These are phyloP conservation scores for Pangasius macronema DNA, from an alignment of 2,797 vertebrate genomes.

Conservation along the genomic window DNA sequence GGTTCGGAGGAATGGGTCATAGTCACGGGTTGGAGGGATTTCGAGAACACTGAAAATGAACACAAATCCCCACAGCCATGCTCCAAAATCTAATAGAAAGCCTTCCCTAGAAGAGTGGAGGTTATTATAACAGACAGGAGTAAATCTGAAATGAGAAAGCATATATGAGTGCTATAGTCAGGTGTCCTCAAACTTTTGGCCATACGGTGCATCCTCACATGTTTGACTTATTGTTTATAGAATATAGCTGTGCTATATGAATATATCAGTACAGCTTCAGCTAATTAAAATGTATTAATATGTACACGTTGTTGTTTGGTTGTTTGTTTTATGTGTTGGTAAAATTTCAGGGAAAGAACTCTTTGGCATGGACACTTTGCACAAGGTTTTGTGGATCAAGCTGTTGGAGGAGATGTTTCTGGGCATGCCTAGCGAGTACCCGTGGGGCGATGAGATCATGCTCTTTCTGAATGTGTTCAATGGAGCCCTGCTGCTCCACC, in stretches of 20 bases:
- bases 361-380: constrained; percentile 95
- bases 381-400: constrained; percentile 98
- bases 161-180: not conserved
- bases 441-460: constrained; percentile 99
- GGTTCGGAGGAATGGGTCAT: no score
- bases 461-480: constrained; percentile 97
- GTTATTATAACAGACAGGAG: not conserved
- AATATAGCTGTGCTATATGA: not conserved
- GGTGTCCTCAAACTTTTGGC: not conserved
- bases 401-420: constrained; percentile 98
- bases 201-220: not conserved
- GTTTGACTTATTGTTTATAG: not conserved
- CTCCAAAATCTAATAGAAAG: not conserved
- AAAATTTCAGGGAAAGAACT: constrained; percentile 87
- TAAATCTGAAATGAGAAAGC: not conserved
- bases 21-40: no score
- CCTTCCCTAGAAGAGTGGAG: not conserved
- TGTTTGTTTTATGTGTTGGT: not conserved
- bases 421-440: constrained; percentile 98
- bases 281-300: not conserved
- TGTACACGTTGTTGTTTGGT: not conserved
- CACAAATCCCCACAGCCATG: not conserved
- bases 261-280: not conserved
- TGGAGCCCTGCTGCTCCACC: constrained; percentile 92
- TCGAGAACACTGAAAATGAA: no score